These are phyloP conservation scores for Dysmachus trigonus DNA, from an alignment of 2,888 invertebrate species.

Conservation along the genomic window DNA sequence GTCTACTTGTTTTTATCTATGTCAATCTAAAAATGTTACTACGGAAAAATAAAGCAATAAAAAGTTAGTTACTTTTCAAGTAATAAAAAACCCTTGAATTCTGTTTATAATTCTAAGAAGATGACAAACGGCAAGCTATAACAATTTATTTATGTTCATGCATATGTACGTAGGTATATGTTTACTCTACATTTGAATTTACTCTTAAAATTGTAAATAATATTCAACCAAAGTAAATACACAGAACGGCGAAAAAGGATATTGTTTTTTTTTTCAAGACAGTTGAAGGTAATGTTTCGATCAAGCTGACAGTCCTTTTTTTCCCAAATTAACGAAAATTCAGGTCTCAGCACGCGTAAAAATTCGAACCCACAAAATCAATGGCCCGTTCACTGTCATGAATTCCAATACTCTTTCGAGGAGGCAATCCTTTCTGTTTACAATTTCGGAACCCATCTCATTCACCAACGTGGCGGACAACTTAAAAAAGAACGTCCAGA, in stretches of 20 bases:
- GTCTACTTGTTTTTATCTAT: no score
- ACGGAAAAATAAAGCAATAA: no score
- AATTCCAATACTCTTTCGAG: neutral
- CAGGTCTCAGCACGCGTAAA: neutral
- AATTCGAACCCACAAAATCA: conserved; percentile 23
- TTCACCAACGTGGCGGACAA: neutral
- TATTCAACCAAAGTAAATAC: neutral
- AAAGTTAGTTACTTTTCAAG: no score
- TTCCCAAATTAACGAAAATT: conserved; percentile 2
- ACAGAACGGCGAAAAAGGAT: neutral
- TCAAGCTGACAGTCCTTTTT: neutral
- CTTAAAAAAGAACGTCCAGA: neutral
- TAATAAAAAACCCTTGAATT: no score
- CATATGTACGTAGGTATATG: neutral
- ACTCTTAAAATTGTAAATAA: neutral
- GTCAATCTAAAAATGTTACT: no score
- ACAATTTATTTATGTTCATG: neutral
- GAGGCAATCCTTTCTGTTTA: neutral
- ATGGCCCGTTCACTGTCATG: conserved; percentile 18
- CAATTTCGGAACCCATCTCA: neutral
- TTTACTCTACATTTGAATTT: neutral
- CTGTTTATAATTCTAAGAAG: no score
- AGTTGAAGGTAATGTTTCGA: neutral
- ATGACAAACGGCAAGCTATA: no score
- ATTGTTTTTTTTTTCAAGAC: neutral